A percentile compares a stretch with the other conserved stretches of the same genome.
Evolutionary conservation across 2,888 invertebrate genomes (phyloP).

Genomic region (Xylophagus ater): DNA sequence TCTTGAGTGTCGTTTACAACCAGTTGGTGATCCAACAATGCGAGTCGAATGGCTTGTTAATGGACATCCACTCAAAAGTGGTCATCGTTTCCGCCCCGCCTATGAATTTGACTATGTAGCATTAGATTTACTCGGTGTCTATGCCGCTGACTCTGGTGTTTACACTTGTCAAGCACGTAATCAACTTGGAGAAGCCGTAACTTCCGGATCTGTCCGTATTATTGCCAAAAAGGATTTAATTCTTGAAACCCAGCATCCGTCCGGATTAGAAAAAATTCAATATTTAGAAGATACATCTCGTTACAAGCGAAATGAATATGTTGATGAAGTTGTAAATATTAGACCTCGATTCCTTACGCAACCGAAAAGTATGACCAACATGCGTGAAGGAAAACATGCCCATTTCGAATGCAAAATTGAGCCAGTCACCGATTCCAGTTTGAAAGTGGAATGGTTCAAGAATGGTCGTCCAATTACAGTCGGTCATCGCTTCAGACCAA

Average conservation of each 20-base stretch:
- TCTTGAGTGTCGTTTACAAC: constrained; percentile 81
- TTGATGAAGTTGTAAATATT: constrained; percentile 73
- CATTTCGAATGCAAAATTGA: constrained; percentile 97
- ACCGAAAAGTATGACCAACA: constrained; percentile 74
- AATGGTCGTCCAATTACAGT: constrained; percentile 89
- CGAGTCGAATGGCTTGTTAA: constrained; percentile 94
- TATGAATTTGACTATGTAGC: constrained; percentile 97
- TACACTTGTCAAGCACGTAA: constrained; percentile 94
- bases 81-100: constrained; percentile 88
- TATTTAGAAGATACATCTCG: constrained; percentile 79
- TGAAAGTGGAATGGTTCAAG: constrained; percentile 95
- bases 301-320: constrained; percentile 68
- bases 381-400: constrained; percentile 81
- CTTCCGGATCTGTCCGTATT: constrained; percentile 80
- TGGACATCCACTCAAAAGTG: constrained; percentile 81
- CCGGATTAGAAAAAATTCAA: constrained; percentile 84
- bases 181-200: constrained; percentile 86
- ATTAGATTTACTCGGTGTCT: constrained; percentile 88
- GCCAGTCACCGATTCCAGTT: constrained; percentile 91
- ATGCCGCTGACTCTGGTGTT: constrained; percentile 93
- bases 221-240: constrained; percentile 81
- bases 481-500: constrained; percentile 90
- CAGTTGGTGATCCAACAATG: constrained; percentile 85
- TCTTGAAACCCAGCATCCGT: constrained; percentile 81
- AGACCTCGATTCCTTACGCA: constrained; percentile 77